Evolutionary conservation across 2,113 vertebrate genomes (phyloP).

Genomic region (Baryphthengus martii): DNA sequence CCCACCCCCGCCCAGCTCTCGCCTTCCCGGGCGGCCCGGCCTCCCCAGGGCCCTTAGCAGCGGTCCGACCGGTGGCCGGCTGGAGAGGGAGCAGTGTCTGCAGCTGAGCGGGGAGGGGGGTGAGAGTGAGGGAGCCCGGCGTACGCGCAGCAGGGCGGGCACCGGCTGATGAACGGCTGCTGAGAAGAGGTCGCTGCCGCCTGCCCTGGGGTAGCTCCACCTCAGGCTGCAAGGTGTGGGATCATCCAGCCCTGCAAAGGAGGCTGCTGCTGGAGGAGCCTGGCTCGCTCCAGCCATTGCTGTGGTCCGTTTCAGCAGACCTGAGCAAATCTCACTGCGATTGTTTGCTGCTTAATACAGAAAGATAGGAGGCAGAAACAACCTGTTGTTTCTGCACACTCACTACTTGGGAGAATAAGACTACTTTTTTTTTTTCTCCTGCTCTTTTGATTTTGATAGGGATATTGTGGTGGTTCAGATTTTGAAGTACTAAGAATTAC

Average conservation of each 20-base stretch:
- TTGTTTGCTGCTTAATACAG: fast-evolving
- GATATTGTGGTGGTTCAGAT: neutral
- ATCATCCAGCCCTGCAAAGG: fast-evolving
- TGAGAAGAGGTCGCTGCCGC: neutral
- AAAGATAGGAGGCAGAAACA: fast-evolving
- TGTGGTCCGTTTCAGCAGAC: fast-evolving
- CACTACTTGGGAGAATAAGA: neutral
- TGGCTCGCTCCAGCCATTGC: fast-evolving
- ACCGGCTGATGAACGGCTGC: neutral
- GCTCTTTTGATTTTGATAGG: neutral
- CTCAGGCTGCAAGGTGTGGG: too few relatives aligned
- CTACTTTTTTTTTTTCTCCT: neutral
- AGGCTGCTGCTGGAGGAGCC: neutral
- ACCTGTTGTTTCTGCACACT: neutral
- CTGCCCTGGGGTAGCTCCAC: too few relatives aligned
- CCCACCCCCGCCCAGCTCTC: neutral
- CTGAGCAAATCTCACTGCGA: fast-evolving
- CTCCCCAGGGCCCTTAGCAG: neutral
- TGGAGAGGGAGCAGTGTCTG: neutral
- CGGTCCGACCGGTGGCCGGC: neutral
- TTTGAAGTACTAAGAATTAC: neutral
- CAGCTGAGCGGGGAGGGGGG: too few relatives aligned
- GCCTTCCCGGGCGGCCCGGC: neutral
- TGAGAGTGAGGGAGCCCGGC: fast-evolving
- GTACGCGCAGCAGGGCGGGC: fast-evolving